Base-by-base conservation (phyloP, 1,140 invertebrate genomes). In the Brachionus plicatilis region DNA sequence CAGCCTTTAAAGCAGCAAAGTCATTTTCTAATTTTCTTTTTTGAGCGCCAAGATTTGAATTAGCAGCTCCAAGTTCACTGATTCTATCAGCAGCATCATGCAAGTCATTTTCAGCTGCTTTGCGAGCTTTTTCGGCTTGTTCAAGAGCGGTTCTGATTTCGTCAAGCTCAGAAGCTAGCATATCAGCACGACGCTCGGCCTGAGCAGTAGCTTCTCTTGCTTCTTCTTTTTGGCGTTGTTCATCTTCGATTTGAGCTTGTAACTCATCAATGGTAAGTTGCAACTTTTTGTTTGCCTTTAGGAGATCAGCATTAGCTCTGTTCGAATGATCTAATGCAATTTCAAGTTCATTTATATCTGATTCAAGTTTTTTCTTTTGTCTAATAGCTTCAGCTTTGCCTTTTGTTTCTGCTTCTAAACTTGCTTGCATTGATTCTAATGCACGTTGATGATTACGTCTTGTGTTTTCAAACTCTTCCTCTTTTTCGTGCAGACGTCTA, bases 401-500 rank as follows among this genome's bases (percentile, higher is more conserved):
- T 92, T 98, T 97, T 88, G 96, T 94, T 91, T 99, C 97, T 88
- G 96, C 95, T 92, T 99, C 97, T 86, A 99, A 93, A 88, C 95
- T 96, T 86, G 96, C 96, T 92, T 99, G 96, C 95, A 99, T 98
- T 87, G 96, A 97, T 90, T 99, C 97, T 88, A 99, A 93, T 85
- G 96, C 95, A 86, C 97, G 94, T 91, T 99, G 96, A 92, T 99
- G 97, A 91, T 99, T 99, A 90, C 97, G 94, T 88, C 68, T 88
- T 85, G 97, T 99, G 90, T 98, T 99, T 90, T 99, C 97, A 92
- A 99, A 99, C 92, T 99, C 97, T 88, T 99, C 97, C 90, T 99
- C 97, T 92, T 99, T 99, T 92, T 99, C 97, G 14, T 85, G 84
- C 20, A 99, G 95, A 87, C 97, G 93, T 88, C 96, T 94, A 90